Evolutionary conservation across 2,888 invertebrate genomes (phyloP).

Genomic region (Aporophyla lueneburgensis): DNA sequence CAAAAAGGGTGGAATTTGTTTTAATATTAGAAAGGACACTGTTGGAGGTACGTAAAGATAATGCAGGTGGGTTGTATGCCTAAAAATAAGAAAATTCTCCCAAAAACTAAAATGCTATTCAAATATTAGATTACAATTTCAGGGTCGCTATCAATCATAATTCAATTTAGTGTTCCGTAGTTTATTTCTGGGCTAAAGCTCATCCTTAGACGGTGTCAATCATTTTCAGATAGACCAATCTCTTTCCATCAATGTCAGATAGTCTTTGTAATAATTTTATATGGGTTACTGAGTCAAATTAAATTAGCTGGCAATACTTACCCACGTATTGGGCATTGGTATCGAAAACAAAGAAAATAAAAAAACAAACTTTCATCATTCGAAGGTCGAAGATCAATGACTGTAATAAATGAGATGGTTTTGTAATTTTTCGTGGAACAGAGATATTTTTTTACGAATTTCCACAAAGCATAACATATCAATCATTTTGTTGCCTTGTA

Average conservation of each 20-base stretch:
- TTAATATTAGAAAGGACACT: not conserved
- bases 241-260: conserved; percentile 14
- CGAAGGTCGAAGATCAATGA: too few species aligned
- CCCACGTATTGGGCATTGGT: too few species aligned
- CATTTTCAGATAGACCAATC: not conserved
- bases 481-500: too few species aligned
- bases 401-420: too few species aligned
- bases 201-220: not conserved
- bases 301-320: too few species aligned
- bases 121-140: not conserved
- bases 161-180: conserved; percentile 2
- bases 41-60: not conserved
- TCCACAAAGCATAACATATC: too few species aligned
- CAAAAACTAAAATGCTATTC: not conserved
- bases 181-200: not conserved
- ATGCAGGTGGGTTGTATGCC: not conserved
- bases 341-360: too few species aligned
- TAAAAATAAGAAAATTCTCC: not conserved
- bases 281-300: not conserved
- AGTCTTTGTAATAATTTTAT: not conserved
- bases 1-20: conserved; percentile 5
- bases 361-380: too few species aligned
- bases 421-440: too few species aligned
- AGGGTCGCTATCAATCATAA: conserved; percentile 17
- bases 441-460: too few species aligned